These are phyloP conservation scores for Actinia tenebrosa DNA, from an alignment of 64 coral and sea anemone species.

Conservation along the genomic window DNA sequence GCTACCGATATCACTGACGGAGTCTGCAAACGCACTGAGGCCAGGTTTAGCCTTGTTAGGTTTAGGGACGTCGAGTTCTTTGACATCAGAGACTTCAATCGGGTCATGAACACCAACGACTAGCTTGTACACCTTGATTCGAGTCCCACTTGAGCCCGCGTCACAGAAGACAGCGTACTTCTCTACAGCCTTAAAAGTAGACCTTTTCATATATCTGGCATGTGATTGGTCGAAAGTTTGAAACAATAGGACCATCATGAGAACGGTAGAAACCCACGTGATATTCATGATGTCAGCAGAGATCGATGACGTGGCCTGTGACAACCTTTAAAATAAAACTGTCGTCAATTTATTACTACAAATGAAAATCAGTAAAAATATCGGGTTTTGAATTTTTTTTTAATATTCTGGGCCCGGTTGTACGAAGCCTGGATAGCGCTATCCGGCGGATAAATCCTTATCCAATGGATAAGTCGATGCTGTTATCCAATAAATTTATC, in stretches of 20 bases:
- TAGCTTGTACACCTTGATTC: slow-evolving; percentile 21
- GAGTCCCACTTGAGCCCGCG: slow-evolving; percentile 43
- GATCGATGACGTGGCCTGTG: too few relatives aligned
- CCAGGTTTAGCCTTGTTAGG: slow-evolving; percentile 31
- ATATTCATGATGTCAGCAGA: not conserved
- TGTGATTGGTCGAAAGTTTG: not conserved
- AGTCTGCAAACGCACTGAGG: not conserved
- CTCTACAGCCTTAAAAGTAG: not conserved
- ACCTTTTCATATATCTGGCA: not conserved
- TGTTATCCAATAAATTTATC: too few relatives aligned
- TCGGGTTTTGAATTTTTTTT: too few relatives aligned
- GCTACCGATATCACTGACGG: not conserved
- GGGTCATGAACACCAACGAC: not conserved
- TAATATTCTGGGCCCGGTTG: too few relatives aligned
- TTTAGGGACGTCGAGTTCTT: slow-evolving; percentile 1
- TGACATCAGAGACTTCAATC: slow-evolving; percentile 7
- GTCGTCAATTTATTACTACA: too few relatives aligned
- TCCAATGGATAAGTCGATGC: too few relatives aligned
- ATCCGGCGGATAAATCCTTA: too few relatives aligned
- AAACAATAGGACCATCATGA: not conserved
- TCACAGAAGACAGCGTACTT: slow-evolving; percentile 56
- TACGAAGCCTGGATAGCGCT: too few relatives aligned
- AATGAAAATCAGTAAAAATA: too few relatives aligned
- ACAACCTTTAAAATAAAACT: too few relatives aligned
- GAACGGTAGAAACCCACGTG: not conserved